Conservation (phyloP, 1,140 invertebrate genomes). For the Trypoxylus dichotomus region DNA sequence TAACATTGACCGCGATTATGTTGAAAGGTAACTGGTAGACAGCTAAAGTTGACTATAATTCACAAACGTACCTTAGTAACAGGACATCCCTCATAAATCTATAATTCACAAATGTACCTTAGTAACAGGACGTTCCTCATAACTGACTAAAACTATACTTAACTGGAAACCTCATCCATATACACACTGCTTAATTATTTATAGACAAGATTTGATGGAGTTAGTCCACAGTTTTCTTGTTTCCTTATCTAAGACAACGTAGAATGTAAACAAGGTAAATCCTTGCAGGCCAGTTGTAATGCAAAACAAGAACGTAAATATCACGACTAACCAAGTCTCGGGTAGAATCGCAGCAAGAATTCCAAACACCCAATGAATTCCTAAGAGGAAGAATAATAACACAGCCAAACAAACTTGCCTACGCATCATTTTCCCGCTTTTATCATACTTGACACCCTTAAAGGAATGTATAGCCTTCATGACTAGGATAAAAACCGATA, state of each 20-base stretch:
- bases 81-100: no score
- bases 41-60: no score
- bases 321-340: slow-evolving; percentile 38
- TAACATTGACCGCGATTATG: no score
- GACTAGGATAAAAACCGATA: slow-evolving; percentile 59
- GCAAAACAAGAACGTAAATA: slow-evolving; percentile 61
- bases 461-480: slow-evolving; percentile 58
- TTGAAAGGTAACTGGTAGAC: no score
- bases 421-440: slow-evolving; percentile 56
- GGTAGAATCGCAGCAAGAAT: slow-evolving; percentile 56
- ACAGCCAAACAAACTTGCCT: slow-evolving; percentile 60
- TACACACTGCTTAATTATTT: no score
- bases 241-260: slow-evolving; percentile 57
- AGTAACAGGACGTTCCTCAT: no score
- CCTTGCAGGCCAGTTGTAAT: slow-evolving; percentile 58
- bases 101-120: no score
- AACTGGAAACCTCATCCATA: no score
- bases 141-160: no score
- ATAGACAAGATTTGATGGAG: neutral
- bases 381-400: slow-evolving; percentile 64
- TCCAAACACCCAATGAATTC: slow-evolving; percentile 66
- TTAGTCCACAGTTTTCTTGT: slow-evolving; percentile 56
- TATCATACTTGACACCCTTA: slow-evolving; percentile 54
- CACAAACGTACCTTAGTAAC: no score
- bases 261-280: slow-evolving; percentile 58